Base-by-base conservation (phyloP, 2,797 vertebrate species). In the Crenuchus spilurus region DNA sequence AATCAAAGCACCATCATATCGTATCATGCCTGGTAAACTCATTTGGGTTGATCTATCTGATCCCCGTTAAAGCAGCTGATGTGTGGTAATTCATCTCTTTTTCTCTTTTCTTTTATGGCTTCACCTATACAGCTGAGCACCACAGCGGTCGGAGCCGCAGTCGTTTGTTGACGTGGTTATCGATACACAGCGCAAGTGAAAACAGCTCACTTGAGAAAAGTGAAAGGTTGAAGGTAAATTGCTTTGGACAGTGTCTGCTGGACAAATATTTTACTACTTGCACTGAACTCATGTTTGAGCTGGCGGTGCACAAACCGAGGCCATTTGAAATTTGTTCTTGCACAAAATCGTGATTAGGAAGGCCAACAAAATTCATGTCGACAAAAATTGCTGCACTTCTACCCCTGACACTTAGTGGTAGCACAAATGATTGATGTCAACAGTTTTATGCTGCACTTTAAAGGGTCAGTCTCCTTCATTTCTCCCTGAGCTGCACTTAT, bases 81-180 rank as follows among this genome's bases (percentile, higher is more conserved):
- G 60, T 61, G 11, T 35, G 57, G 57, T 72, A 22, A 49, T 46
- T 61, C 49, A 48, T 80, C 77, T 84, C 51, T 75, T 57, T 57
- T 52, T 70, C 35, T 26, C n/a, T 69, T 37, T 60, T 79, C 37
- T 39, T 80, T 80, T 81, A 83, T 66, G 42, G 39, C 31, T 80
- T 70, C 35, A 66, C 66, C 71, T 72, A 83, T 81, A 80, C 84
- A 76, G 57, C 73, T 67, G 65, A 73, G 44, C 55, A 37, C 70
- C 76, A 52, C 26, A 13, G 61, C 62, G 66, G 70, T 77, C 57
- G 44, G 71, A 84, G 75, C 72, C 73, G 78, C 61, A 54, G 81
- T 60, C 28, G 42, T 69, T 77, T 80, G 63, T 76, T 76, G 63
- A 75, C 74, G 55, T 62, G 71, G 41, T 54, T 65, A 72, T 81